A percentile compares a stretch with the other conserved stretches of the same genome.
Evolutionary conservation across 2,888 invertebrate genomes (phyloP).

Genomic region (Ectobius pallidus): DNA sequence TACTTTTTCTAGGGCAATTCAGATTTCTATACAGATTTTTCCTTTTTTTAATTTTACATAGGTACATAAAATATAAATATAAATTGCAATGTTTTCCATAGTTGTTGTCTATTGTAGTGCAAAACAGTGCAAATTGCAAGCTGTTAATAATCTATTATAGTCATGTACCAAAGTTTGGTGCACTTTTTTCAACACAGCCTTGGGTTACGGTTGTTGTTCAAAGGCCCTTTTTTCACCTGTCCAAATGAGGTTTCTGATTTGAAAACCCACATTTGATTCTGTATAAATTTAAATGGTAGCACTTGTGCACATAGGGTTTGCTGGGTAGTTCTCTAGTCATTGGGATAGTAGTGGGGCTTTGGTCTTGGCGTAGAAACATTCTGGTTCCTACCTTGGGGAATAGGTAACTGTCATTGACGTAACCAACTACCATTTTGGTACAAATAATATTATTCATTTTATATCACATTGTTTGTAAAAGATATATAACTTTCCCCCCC

Average conservation of each 20-base stretch:
- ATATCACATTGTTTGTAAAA: constrained; percentile 45
- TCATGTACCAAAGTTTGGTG: constrained; percentile 39
- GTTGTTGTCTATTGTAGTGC: constrained; percentile 43
- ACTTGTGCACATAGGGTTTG: constrained; percentile 44
- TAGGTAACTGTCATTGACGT: constrained; percentile 37
- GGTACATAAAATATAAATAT: constrained; percentile 41
- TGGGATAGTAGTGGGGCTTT: constrained; percentile 42
- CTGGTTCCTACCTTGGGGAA: constrained; percentile 45
- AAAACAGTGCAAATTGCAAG: constrained; percentile 39
- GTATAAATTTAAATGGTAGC: constrained; percentile 43
- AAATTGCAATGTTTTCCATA: constrained; percentile 43
- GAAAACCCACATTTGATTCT: constrained; percentile 39
- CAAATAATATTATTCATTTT: constrained; percentile 46
- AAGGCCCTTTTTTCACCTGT: constrained; percentile 41
- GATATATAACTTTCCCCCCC: constrained; percentile 41
- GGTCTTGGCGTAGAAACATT: constrained; percentile 44
- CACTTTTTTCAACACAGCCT: constrained; percentile 36
- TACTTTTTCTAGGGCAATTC: constrained; percentile 40
- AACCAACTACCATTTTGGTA: constrained; percentile 46
- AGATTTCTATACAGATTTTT: constrained; percentile 41
- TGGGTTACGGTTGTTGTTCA: constrained; percentile 37
- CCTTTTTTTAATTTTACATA: constrained; percentile 42
- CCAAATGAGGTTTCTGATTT: constrained; percentile 38
- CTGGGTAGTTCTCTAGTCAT: constrained; percentile 46
- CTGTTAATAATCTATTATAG: constrained; percentile 40